phyloP scores from a whole-genome alignment of 1,140 invertebrate genomes.

The Apolygus lucorum region DNA sequence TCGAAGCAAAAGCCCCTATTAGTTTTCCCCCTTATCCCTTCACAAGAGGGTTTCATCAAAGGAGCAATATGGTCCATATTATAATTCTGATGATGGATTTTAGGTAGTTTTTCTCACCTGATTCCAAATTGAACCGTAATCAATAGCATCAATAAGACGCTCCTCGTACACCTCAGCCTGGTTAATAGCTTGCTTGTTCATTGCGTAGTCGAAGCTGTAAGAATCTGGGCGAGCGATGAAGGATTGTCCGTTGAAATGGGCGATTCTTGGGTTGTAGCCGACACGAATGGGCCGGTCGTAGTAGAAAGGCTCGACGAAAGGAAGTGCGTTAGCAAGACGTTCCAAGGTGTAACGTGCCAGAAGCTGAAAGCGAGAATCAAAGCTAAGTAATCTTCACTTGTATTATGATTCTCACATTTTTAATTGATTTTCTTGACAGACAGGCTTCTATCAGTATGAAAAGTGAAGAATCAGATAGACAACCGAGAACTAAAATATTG shows the following conservation, averaged over 20 bases:
- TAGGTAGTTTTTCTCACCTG: slow-evolving; percentile 10
- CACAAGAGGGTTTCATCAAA: no score
- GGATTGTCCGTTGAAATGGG: slow-evolving; percentile 21
- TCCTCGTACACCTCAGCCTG: slow-evolving; percentile 18
- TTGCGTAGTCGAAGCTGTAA: neutral
- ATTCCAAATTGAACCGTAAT: slow-evolving; percentile 10
- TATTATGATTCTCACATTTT: no score
- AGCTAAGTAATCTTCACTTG: no score
- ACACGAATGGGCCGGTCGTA: slow-evolving; percentile 44
- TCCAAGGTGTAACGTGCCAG: slow-evolving; percentile 58
- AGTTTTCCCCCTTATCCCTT: no score
- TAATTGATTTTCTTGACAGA: no score
- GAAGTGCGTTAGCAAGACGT: slow-evolving; percentile 52
- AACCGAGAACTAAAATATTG: no score
- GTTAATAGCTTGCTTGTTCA: slow-evolving; percentile 13
- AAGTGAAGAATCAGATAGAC: no score
- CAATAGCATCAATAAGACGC: slow-evolving; percentile 23
- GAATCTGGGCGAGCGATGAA: slow-evolving; percentile 25
- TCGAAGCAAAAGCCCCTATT: no score
- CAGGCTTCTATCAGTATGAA: no score
- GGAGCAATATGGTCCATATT: no score
- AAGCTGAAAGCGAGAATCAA: slow-evolving; percentile 33
- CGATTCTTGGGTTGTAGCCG: slow-evolving; percentile 29
- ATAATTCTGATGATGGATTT: no score
- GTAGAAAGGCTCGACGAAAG: slow-evolving; percentile 49